Evolutionary conservation across 2,797 vertebrate genomes (phyloP), one percentile per base, ranked within the genome.

Genomic region (Acanthiza pusilla): DNA sequence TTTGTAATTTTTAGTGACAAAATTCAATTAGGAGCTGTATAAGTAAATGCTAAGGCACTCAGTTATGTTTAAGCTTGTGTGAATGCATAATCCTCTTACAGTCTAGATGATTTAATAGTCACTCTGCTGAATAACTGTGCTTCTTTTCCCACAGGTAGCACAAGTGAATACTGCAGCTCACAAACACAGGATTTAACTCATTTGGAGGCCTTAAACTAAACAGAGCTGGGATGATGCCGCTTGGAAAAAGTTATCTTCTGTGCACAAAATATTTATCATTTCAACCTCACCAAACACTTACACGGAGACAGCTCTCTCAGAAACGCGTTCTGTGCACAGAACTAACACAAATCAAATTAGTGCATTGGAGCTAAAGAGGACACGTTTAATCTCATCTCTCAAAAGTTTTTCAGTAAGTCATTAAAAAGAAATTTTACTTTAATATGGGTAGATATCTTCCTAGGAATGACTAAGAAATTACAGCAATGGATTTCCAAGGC

Each of bases 221-320:
- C 32, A 40, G 32, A 68, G 16, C 63, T 88, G 65, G 48, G 77
- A 58, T 25, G 5, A 54, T 66, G 72, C 50, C 58, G 88, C 75
- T 94, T 88, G 50, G 54, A 96, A 93, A 85, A 78, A 32, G 73
- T 77, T 94, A 58, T 89, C 74, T 94, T 95, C 92, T 93, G 50
- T 66, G 75, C 89, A 86, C 93, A 96, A 96, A 96, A 92, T 96
- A 95, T 89, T 96, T 96, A 83, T 91, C 68, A 87, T 85, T 92
- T 85, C 60, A 96, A 77, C 26, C 51, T 95, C 87, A 58, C 53
- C 50, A 96, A 70, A 81, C 71, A 66, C 58, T 94, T 88, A 92
- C 1, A 26, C 13, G 67, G 74, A 92, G 83, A 91, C 85, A 91
- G 68, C 58, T 94, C 60, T 75, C 92, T 27, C 19, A 62, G 43